A percentile compares a stretch with the other conserved stretches of the same genome.
Conservation (phyloP, 2,888 invertebrate species). For the Gari tellinella region DNA sequence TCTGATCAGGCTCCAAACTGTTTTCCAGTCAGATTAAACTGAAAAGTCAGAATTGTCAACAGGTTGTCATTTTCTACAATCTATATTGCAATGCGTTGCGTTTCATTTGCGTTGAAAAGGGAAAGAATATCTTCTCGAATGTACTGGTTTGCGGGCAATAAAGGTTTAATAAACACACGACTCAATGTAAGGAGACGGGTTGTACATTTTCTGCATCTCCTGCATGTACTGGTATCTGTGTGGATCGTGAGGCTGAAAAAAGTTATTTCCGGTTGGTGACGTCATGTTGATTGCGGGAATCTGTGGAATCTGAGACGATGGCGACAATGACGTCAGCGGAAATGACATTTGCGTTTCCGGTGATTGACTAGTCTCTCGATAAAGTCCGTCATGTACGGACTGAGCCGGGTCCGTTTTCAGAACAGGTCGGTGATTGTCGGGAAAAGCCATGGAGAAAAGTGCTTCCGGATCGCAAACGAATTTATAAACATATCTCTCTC, state of each 20-base stretch:
- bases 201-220: conserved; percentile 78
- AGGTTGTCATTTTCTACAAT: no score
- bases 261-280: conserved; percentile 47
- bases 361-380: conserved; percentile 63
- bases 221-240: conserved; percentile 77
- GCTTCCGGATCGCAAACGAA: conserved; percentile 95
- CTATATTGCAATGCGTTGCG: no score
- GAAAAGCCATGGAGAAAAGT: conserved; percentile 83
- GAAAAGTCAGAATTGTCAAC: no score
- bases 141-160: no score
- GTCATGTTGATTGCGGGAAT: conserved; percentile 61
- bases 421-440: conserved; percentile 78
- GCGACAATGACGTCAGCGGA: conserved; percentile 57
- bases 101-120: no score
- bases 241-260: conserved; percentile 60
- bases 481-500: conserved; percentile 98
- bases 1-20: no score
- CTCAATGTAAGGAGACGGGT: conserved; percentile 76
- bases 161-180: conserved; percentile 74
- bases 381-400: conserved; percentile 57
- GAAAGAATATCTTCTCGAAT: no score
- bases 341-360: conserved; percentile 59
- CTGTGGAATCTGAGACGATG: conserved; percentile 49
- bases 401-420: conserved; percentile 75
- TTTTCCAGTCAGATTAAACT: no score